Evolutionary conservation across 2,888 invertebrate species (phyloP).

Genomic region (Erynnis tages): DNA sequence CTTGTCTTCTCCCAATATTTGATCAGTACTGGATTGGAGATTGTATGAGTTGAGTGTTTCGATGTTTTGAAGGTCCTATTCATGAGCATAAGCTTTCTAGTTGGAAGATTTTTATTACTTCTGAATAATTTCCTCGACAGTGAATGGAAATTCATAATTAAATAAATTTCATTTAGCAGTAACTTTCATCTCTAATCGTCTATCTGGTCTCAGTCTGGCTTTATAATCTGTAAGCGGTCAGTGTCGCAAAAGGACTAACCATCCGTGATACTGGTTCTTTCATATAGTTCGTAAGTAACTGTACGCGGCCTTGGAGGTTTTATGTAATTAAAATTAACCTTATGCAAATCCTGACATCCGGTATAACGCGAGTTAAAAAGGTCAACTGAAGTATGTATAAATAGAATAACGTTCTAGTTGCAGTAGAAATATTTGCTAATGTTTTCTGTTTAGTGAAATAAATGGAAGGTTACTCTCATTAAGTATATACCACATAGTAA

Average conservation of each 20-base stretch:
- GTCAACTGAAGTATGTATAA: conserved; percentile 12
- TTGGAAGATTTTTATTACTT: no score
- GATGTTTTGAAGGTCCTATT: no score
- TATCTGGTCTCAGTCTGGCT: background rate
- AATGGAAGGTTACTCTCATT: no score
- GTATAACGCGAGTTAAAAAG: no score
- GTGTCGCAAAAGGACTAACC: conserved; percentile 4
- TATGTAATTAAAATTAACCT: conserved; percentile 23
- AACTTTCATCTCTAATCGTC: background rate
- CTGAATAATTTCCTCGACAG: no score
- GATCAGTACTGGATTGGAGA: no score
- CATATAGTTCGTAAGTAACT: background rate
- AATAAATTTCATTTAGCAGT: background rate
- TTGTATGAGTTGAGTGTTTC: no score
- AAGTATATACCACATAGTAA: no score
- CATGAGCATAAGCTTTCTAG: no score
- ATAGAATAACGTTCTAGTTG: background rate
- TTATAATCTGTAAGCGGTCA: background rate
- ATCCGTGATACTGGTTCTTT: background rate
- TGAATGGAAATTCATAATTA: no score
- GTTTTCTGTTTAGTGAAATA: background rate
- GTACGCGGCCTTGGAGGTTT: conserved; percentile 11
- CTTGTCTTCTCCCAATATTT: no score
- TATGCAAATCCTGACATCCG: conserved; percentile 25
- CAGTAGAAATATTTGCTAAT: background rate